Percentiles rank a stretch among this genome's conserved stretches.
Conservation (phyloP, 2,888 invertebrate genomes). For the Phyllotreta cruciferae region DNA sequence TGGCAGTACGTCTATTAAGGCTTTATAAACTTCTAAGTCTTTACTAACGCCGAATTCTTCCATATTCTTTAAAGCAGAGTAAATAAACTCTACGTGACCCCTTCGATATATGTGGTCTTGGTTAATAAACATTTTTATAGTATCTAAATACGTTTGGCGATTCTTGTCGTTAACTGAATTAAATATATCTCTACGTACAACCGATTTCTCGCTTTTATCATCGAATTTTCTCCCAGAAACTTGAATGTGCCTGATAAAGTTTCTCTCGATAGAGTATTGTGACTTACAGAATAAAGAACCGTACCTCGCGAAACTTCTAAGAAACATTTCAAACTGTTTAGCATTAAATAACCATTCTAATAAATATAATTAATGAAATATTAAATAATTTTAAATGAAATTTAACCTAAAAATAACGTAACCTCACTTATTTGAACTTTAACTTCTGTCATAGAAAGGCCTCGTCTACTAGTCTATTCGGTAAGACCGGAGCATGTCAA, state of each 20-base stretch:
- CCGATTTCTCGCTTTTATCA: constrained; percentile 49
- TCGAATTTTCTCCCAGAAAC: constrained; percentile 27
- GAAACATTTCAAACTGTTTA: constrained; percentile 21
- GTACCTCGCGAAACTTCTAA: constrained; percentile 11
- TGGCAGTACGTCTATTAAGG: constrained; percentile 83
- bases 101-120: constrained; percentile 71
- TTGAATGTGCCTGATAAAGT: constrained; percentile 28
- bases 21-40: constrained; percentile 87
- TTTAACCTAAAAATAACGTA: background rate
- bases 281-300: constrained; percentile 19
- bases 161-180: constrained; percentile 64
- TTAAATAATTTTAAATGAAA: background rate
- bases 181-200: constrained; percentile 63
- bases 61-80: constrained; percentile 87
- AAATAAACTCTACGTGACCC: constrained; percentile 95
- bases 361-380: no score
- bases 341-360: background rate
- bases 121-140: constrained; percentile 76
- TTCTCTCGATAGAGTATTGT: constrained; percentile 8
- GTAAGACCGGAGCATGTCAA: no score
- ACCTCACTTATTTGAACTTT: background rate
- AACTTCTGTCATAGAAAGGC: no score
- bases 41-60: constrained; percentile 87
- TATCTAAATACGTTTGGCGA: constrained; percentile 73
- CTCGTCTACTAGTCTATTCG: no score